phyloP scores from a whole-genome alignment of 2,797 vertebrate species.

The Psittacula derbiana region DNA sequence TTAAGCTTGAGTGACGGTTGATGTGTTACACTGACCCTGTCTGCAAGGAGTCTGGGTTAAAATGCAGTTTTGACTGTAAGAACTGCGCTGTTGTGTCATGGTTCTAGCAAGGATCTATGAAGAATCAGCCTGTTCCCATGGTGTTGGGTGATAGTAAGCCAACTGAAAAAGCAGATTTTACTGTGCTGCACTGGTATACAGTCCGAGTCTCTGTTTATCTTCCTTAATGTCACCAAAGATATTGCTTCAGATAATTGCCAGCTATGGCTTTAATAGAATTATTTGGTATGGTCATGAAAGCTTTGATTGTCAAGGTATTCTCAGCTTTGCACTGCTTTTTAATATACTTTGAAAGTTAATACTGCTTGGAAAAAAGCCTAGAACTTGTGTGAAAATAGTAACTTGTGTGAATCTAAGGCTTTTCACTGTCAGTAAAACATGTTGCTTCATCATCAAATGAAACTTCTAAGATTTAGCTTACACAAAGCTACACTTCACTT shows the following conservation, averaged over 20 bases:
- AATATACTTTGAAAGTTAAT: neutral
- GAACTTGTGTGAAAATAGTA: neutral
- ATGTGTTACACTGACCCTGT: neutral
- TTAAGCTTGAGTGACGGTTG: fast-evolving
- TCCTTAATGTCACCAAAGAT: neutral
- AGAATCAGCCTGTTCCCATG: neutral
- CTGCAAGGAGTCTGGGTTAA: fast-evolving
- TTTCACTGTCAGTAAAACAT: neutral
- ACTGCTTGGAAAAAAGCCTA: neutral
- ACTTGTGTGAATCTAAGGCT: neutral
- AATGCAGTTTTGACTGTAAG: neutral
- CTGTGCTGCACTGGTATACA: neutral
- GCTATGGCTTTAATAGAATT: neutral
- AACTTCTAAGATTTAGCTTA: neutral
- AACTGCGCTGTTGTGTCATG: neutral
- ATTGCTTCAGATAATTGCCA: neutral
- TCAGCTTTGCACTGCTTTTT: neutral
- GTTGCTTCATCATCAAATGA: neutral
- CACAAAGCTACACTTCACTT: neutral
- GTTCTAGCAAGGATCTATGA: neutral
- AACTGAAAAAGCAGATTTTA: neutral
- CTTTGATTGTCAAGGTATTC: neutral
- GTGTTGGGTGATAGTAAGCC: neutral
- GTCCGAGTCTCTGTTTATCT: neutral
- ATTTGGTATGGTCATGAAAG: neutral